Evolutionary conservation across 64 coral and sea anemone species (phyloP).

Genomic region (Astreopora myriophthalma): DNA sequence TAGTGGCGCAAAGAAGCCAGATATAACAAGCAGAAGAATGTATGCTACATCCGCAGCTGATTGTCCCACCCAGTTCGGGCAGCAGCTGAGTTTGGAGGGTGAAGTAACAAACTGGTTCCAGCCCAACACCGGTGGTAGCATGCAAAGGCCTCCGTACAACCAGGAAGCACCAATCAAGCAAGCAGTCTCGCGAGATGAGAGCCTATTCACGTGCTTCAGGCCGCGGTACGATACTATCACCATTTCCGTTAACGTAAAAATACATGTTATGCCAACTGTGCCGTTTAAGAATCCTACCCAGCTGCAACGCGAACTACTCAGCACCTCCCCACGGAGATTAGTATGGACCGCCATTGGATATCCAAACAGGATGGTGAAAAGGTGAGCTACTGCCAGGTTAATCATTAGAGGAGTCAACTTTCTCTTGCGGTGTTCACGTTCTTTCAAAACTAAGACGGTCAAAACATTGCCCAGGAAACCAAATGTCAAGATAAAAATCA

Average conservation of each 20-base stretch:
- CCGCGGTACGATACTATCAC: constrained; percentile 11
- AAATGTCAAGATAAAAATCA: constrained; percentile 41
- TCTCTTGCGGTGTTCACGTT: constrained; percentile 45
- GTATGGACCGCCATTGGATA: constrained; percentile 61
- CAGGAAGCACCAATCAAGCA: constrained; percentile 31
- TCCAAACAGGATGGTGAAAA: constrained; percentile 65
- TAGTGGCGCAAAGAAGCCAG: constrained; percentile 61
- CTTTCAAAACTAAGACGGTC: constrained; percentile 27
- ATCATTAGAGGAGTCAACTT: constrained; percentile 63
- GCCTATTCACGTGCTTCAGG: background rate
- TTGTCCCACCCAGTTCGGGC: constrained; percentile 63
- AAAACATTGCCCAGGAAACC: constrained; percentile 70
- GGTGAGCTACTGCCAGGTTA: constrained; percentile 60
- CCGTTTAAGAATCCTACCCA: constrained; percentile 75
- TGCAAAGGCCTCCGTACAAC: constrained; percentile 37
- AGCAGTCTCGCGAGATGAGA: background rate
- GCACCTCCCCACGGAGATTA: constrained; percentile 10
- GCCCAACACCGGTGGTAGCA: constrained; percentile 64
- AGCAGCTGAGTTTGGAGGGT: constrained; percentile 64
- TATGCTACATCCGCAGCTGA: constrained; percentile 9
- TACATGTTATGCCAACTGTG: constrained; percentile 52
- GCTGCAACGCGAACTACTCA: constrained; percentile 15
- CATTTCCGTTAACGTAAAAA: constrained; percentile 62
- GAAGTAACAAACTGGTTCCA: constrained; percentile 69
- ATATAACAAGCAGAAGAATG: constrained; percentile 52